Conservation (phyloP, 2,888 invertebrate genomes). For the Sarcophaga rosellei region DNA sequence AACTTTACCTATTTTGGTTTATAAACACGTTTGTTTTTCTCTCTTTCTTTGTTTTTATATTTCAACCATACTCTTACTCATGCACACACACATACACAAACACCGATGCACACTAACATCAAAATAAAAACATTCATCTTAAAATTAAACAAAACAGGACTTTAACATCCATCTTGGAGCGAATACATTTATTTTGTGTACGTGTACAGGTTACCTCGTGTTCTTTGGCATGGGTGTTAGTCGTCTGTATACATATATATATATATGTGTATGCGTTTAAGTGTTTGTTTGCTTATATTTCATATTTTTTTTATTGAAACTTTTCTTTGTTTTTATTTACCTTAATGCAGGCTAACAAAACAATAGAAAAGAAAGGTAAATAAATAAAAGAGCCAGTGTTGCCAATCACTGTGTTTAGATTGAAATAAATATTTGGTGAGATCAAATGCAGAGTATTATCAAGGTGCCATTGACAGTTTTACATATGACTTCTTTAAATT, state of each 20-base stretch:
- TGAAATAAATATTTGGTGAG: too few relatives aligned
- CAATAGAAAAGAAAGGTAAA: background rate
- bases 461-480: too few relatives aligned
- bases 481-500: too few relatives aligned
- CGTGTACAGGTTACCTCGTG: too few relatives aligned
- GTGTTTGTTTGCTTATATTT: background rate
- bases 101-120: too few relatives aligned
- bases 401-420: background rate
- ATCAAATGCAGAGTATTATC: too few relatives aligned
- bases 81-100: background rate
- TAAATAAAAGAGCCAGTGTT: background rate
- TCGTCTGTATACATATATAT: too few relatives aligned
- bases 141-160: conserved; percentile 19
- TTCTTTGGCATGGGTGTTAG: too few relatives aligned
- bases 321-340: background rate
- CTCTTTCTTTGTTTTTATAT: too few relatives aligned
- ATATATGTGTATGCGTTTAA: background rate
- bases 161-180: background rate
- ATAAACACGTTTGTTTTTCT: background rate
- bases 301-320: background rate
- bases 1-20: too few relatives aligned
- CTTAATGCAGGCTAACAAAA: background rate
- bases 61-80: background rate
- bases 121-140: background rate
- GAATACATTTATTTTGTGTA: too few relatives aligned